Percentiles rank a stretch among this genome's conserved stretches.
phyloP scores from a whole-genome alignment of 2,797 vertebrate genomes.

The Falco rusticolus region DNA sequence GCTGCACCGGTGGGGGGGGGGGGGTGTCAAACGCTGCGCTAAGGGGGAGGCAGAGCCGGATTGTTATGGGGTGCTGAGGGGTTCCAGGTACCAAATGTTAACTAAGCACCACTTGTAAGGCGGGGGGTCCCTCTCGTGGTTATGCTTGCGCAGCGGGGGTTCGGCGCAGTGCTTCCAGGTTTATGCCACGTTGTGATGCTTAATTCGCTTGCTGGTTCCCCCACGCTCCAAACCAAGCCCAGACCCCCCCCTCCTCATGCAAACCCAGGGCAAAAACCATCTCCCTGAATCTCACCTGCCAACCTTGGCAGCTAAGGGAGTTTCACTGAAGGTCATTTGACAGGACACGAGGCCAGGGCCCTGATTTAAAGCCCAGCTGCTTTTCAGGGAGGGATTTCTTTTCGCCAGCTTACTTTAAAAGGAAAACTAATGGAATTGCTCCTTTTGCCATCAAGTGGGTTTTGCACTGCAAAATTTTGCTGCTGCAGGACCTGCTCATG shows the following conservation, averaged over 20 bases:
- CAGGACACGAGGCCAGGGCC: background rate
- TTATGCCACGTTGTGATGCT: rapidly evolving
- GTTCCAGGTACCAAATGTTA: rapidly evolving
- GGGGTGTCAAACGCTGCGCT: background rate
- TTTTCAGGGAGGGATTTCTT: background rate
- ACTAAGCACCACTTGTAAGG: background rate
- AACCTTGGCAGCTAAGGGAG: rapidly evolving
- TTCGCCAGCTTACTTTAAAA: background rate
- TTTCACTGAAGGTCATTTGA: rapidly evolving
- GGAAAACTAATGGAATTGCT: background rate
- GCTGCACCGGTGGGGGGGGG: rapidly evolving
- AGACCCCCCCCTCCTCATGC: background rate
- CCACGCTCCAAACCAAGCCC: background rate
- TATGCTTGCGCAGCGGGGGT: rapidly evolving
- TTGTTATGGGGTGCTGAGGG: rapidly evolving
- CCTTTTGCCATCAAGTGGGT: background rate
- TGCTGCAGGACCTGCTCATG: too few relatives aligned
- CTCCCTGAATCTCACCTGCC: rapidly evolving
- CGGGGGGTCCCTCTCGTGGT: constrained; percentile 32
- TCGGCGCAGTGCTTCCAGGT: rapidly evolving
- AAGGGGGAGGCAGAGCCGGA: rapidly evolving
- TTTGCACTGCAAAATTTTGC: background rate
- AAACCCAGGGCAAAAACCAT: background rate
- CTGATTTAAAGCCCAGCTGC: background rate
- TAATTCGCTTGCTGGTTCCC: background rate